Evolutionary conservation across 1,140 invertebrate genomes (phyloP), one percentile per base, ranked within the genome.

Genomic region (Drosophila tristis): DNA sequence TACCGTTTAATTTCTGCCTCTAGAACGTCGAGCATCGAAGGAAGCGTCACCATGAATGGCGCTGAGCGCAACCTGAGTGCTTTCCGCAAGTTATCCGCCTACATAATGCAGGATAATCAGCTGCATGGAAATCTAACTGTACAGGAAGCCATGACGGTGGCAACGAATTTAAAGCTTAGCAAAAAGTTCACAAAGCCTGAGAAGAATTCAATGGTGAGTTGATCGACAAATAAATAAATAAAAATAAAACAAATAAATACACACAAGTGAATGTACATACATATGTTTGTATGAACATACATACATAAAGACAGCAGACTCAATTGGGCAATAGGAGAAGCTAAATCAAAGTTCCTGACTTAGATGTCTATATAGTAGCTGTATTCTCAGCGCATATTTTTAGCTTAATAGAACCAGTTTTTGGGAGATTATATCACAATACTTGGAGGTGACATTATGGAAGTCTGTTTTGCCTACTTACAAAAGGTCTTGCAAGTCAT

Each of bases 81-180:
- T 68, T 99, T 99, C 93, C 95, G 97, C 42, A 99, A 99, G 93
- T 94, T 98, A 67, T 98, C 97, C 0, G 98, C 97, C 84, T 99
- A 99, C 93, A 99, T 99, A 90, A 99, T 99, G 97, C 98, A 99
- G 92, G 97, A 99, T 90, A 99, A 99, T 93, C 97, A 99, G 92
- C 94, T 99, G 5, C 96, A 98, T 76, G 96, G 96, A 0, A 98
- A 99, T 93, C 94, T 99, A 50, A 98, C 97, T 0, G 98, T 99
- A 0, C 95, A 96, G 72, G 98, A 99, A 93, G 96, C 98, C 2
- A 98, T 99, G 97, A 95, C 95, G 76, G 97, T 98, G 26, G 97
- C 98, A 2, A 96, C 98, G 0, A 96, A 96, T 74, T 94, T 99
- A 15, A 99, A 99, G 93, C 93, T 99, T 48, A 92, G 96, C 44